A percentile compares a stretch with the other conserved stretches of the same genome.
These are phyloP conservation scores for Phragmatobia fuliginosa DNA, from an alignment of 2,888 invertebrate genomes.

Conservation along the genomic window DNA sequence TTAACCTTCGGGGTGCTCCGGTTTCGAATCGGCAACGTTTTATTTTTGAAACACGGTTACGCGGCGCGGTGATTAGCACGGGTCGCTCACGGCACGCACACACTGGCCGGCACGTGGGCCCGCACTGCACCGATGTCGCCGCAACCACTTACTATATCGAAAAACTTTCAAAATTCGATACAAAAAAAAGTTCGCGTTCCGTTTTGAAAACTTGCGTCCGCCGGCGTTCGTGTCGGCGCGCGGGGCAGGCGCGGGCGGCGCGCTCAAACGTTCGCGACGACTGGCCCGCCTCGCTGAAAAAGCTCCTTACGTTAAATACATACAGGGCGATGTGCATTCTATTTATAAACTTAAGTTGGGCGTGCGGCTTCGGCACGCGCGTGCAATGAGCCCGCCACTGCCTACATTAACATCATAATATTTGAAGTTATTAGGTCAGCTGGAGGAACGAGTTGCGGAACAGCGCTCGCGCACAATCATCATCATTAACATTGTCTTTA, in stretches of 20 bases:
- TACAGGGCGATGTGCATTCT: conserved; percentile 81
- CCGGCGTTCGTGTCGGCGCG: conserved; percentile 51
- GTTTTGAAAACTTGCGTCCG: conserved; percentile 64
- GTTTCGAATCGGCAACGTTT: conserved; percentile 83
- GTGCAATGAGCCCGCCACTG: conserved; percentile 66
- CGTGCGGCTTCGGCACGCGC: conserved; percentile 74
- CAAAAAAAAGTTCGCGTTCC: conserved; percentile 60
- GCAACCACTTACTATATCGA: conserved; percentile 44
- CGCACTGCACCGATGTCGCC: conserved; percentile 49
- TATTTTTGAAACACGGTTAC: conserved; percentile 84
- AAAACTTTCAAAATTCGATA: conserved; percentile 50
- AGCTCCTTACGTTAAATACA: conserved; percentile 81
- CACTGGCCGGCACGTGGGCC: conserved; percentile 60
- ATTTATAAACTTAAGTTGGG: conserved; percentile 84
- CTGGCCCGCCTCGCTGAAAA: conserved; percentile 77
- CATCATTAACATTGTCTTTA: conserved; percentile 40
- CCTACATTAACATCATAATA: conserved; percentile 78
- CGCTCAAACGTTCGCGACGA: conserved; percentile 73
- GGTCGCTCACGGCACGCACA: conserved; percentile 56
- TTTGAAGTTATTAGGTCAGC: conserved; percentile 80
- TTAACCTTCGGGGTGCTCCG: conserved; percentile 85
- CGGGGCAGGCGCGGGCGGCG: conserved; percentile 74
- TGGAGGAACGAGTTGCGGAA: conserved; percentile 72
- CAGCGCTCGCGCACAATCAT: conserved; percentile 42
- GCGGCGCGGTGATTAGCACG: conserved; percentile 67